These are phyloP conservation scores for Artibeus lituratus DNA, from an alignment of 2,797 vertebrate species.

Conservation along the genomic window DNA sequence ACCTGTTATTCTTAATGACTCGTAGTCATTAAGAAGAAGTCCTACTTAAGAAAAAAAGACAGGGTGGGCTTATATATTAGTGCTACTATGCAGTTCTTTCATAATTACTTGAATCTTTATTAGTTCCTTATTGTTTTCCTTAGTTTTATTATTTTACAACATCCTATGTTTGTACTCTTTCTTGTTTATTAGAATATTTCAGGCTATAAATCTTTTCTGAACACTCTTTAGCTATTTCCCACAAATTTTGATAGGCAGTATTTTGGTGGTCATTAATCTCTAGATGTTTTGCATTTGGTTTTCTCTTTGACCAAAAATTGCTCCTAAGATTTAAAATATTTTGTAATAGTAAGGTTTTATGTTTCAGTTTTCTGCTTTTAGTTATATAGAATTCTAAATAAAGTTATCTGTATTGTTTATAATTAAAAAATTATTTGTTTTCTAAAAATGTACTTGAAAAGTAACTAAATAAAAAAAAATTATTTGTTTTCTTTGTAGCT, in stretches of 20 bases:
- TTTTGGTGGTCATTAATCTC: not conserved
- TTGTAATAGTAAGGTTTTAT: not conserved
- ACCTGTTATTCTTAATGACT: not conserved
- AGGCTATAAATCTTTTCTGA: not conserved
- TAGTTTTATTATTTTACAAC: not conserved
- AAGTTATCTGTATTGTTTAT: not conserved
- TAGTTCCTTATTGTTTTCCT: not conserved
- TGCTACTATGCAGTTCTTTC: not conserved
- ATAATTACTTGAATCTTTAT: not conserved
- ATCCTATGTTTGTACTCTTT: not conserved
- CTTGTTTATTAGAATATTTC: conserved; percentile 7
- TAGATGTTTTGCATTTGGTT: not conserved
- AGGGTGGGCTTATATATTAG: not conserved
- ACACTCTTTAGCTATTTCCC: not conserved
- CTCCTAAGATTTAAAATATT: not conserved
- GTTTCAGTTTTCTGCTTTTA: not conserved
- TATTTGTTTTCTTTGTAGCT: not conserved
- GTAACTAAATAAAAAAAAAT: too few relatives aligned
- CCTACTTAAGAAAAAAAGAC: not conserved
- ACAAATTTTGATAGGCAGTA: not conserved
- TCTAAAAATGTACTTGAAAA: too few relatives aligned
- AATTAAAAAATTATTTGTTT: not conserved
- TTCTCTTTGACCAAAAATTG: conserved; percentile 3
- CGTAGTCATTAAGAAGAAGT: too few relatives aligned
- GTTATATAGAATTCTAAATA: not conserved